Evolutionary conservation across 2,113 vertebrate genomes (phyloP).

Genomic region (human): GRCh38 chr14:57074001-57074500

Average conservation of each 20-base stretch:
- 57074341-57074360: background rate
- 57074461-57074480: background rate
- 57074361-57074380: background rate
- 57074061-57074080: background rate
- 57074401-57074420: background rate
- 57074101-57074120: background rate
- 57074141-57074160: accelerated
- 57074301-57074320: background rate
- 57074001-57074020: background rate
- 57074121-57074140: background rate
- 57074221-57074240: background rate
- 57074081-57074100: background rate
- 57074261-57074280: background rate
- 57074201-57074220: background rate
- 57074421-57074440: background rate
- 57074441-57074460: background rate
- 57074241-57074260: background rate
- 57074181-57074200: background rate
- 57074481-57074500: background rate
- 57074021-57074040: background rate
- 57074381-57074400: background rate
- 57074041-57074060: background rate
- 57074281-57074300: background rate
- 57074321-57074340: background rate
- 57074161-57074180: background rate